Conservation (phyloP, 2,113 vertebrate genomes). For the Panthera leo region DNA sequence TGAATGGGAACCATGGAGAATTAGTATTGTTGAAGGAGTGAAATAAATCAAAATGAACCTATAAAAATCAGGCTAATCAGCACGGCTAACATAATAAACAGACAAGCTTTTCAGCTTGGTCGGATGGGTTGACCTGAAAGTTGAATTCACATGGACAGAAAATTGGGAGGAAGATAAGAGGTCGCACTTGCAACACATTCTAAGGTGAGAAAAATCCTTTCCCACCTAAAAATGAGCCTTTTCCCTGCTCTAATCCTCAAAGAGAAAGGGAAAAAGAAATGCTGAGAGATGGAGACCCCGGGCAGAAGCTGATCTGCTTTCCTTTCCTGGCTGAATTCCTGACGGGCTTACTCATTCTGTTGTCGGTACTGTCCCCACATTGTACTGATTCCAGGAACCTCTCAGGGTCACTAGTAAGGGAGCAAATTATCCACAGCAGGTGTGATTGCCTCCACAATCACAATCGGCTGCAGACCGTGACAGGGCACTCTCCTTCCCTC, state of each 20-base stretch:
- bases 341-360: not conserved
- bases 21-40: not conserved
- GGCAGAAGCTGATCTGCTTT: not conserved
- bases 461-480: not conserved
- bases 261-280: not conserved
- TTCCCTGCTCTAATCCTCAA: not conserved
- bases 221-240: not conserved
- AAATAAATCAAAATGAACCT: not conserved
- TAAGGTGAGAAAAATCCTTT: not conserved
- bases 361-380: not conserved
- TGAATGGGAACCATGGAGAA: not conserved
- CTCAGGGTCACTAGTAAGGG: not conserved
- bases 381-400: conserved; percentile 58
- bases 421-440: conserved; percentile 59
- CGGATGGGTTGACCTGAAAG: not conserved
- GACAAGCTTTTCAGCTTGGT: not conserved
- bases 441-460: conserved; percentile 32
- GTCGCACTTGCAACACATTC: not conserved
- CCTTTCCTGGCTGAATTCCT: not conserved
- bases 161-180: conserved; percentile 4
- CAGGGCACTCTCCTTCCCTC: not conserved
- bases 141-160: not conserved
- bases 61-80: not conserved
- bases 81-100: not conserved
- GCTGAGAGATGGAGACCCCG: rapidly evolving